Conservation (phyloP, 1,140 invertebrate species). For the Drosophila jambulina region DNA sequence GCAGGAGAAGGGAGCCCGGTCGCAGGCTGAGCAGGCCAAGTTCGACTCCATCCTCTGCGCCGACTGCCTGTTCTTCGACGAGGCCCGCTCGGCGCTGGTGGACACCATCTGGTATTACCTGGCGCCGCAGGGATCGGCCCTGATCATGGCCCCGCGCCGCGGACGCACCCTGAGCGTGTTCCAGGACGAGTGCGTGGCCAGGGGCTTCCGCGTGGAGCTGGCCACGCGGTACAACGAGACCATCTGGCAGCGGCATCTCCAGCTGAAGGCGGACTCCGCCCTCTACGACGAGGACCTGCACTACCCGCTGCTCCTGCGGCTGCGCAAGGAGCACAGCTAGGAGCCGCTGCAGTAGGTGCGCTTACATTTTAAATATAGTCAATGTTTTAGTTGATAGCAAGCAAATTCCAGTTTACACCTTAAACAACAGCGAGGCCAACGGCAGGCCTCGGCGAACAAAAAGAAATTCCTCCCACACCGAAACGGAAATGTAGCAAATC, state of each 20-base stretch:
- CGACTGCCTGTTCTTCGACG: slow-evolving; percentile 94
- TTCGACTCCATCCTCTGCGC: slow-evolving; percentile 92
- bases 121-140: slow-evolving; percentile 88
- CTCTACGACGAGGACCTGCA: slow-evolving; percentile 90
- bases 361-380: slow-evolving; percentile 57
- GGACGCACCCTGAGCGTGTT: slow-evolving; percentile 91
- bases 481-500: slow-evolving; percentile 39
- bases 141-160: slow-evolving; percentile 92
- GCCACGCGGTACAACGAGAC: slow-evolving; percentile 87
- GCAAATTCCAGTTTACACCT: slow-evolving; percentile 80
- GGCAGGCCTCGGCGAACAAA: slow-evolving; percentile 18
- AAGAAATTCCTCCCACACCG: slow-evolving; percentile 60
- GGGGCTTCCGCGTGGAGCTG: slow-evolving; percentile 87
- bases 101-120: slow-evolving; percentile 89
- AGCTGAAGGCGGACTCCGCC: slow-evolving; percentile 86
- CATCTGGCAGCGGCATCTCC: slow-evolving; percentile 89
- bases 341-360: slow-evolving; percentile 46
- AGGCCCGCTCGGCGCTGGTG: slow-evolving; percentile 90
- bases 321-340: slow-evolving; percentile 86
- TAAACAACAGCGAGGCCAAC: slow-evolving; percentile 44
- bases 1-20: slow-evolving; percentile 74
- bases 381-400: slow-evolving; percentile 79
- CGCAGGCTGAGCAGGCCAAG: slow-evolving; percentile 59
- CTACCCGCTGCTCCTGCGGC: slow-evolving; percentile 88
- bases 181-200: slow-evolving; percentile 87